Percentiles rank a stretch among this genome's conserved stretches.
Evolutionary conservation across 1,140 invertebrate species (phyloP).

Genomic region (Trichonephila clavata): DNA sequence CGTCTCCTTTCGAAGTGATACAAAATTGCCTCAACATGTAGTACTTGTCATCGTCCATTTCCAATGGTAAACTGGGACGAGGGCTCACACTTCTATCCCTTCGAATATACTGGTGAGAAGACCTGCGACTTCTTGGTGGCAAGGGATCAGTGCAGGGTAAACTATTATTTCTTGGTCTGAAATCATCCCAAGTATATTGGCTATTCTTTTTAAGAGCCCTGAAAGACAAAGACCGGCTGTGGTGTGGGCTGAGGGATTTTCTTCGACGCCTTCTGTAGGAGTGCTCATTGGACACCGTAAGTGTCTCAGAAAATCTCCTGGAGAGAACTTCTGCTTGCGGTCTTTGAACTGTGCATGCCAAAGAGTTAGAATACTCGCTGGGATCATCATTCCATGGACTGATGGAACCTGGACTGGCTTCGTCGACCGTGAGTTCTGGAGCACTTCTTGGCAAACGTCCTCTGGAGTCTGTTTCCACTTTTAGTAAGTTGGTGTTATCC

Average conservation of each 20-base stretch:
- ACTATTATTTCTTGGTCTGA: slow-evolving; percentile 91
- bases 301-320: slow-evolving; percentile 68
- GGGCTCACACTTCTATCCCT: slow-evolving; percentile 65
- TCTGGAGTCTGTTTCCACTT: slow-evolving; percentile 39
- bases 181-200: slow-evolving; percentile 85
- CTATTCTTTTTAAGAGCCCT: slow-evolving; percentile 90
- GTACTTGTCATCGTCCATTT: slow-evolving; percentile 78
- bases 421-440: slow-evolving; percentile 67
- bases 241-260: slow-evolving; percentile 87
- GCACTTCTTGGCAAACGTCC: slow-evolving; percentile 57
- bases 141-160: slow-evolving; percentile 65
- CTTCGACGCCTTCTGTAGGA: slow-evolving; percentile 32
- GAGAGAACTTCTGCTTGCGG: slow-evolving; percentile 61
- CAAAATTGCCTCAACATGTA: slow-evolving; percentile 92
- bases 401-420: slow-evolving; percentile 63
- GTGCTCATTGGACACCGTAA: slow-evolving; percentile 46
- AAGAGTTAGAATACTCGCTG: slow-evolving; percentile 34
- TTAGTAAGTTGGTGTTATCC: slow-evolving; percentile 27
- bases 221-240: slow-evolving; percentile 91
- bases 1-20: slow-evolving; percentile 90
- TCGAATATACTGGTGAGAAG: slow-evolving; percentile 21
- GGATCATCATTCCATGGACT: slow-evolving; percentile 74
- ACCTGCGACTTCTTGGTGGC: slow-evolving; percentile 32
- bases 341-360: slow-evolving; percentile 59
- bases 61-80: slow-evolving; percentile 44